These are phyloP conservation scores for Ectropis grisescens DNA, from an alignment of 1,140 invertebrate genomes.

Conservation along the genomic window DNA sequence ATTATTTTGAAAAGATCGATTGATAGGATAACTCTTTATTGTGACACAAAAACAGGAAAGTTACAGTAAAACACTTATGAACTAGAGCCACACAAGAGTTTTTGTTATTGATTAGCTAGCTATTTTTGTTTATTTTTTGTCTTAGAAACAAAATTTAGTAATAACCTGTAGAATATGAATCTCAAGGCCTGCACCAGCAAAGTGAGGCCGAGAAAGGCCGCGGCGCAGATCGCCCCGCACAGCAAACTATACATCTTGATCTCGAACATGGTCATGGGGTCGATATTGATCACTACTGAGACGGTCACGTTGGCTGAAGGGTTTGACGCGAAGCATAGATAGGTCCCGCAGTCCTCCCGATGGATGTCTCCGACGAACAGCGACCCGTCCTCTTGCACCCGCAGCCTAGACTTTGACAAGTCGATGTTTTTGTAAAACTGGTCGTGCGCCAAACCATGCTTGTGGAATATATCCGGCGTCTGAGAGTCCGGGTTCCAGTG, in stretches of 20 bases:
- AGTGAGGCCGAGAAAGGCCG: slow-evolving; percentile 83
- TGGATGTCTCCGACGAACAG: slow-evolving; percentile 70
- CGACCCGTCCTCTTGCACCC: slow-evolving; percentile 69
- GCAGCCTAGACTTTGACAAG: slow-evolving; percentile 64
- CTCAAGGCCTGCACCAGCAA: slow-evolving; percentile 82
- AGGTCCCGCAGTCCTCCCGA: slow-evolving; percentile 87
- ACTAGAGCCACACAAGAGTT: no score
- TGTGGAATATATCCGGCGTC: slow-evolving; percentile 74
- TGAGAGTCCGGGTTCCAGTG: slow-evolving; percentile 81
- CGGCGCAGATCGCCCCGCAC: slow-evolving; percentile 83
- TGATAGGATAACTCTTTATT: no score
- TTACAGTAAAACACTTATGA: no score
- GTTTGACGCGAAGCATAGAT: slow-evolving; percentile 89
- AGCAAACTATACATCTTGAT: slow-evolving; percentile 88
- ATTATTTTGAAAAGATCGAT: no score
- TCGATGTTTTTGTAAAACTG: slow-evolving; percentile 61
- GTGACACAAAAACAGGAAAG: no score
- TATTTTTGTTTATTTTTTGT: not conserved
- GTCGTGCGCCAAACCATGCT: slow-evolving; percentile 75
- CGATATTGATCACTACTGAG: slow-evolving; percentile 81
- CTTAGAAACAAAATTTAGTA: slow-evolving; percentile 4
- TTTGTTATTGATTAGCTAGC: no score
- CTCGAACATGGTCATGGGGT: slow-evolving; percentile 84
- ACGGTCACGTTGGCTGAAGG: slow-evolving; percentile 82
- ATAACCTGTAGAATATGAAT: slow-evolving; percentile 78